These are phyloP conservation scores for Mallotus villosus DNA, from an alignment of 2,797 vertebrate genomes.

Conservation along the genomic window DNA sequence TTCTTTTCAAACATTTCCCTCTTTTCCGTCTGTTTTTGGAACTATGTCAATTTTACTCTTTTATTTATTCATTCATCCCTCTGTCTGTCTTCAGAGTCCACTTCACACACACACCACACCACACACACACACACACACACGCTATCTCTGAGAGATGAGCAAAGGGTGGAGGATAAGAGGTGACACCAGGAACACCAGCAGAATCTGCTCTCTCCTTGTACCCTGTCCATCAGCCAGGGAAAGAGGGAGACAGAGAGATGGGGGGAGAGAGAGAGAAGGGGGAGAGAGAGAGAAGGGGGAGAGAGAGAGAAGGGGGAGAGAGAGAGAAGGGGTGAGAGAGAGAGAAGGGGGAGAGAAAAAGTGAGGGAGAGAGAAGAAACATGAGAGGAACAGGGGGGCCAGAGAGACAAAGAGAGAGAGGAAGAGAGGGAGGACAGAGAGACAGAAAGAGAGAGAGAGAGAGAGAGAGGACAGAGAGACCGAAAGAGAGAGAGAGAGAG, in stretches of 20 bases:
- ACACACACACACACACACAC: conserved; percentile 37
- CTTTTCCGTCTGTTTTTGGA: conserved; percentile 61
- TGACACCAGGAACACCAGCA: conserved; percentile 41
- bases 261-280: background rate
- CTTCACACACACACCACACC: conserved; percentile 4
- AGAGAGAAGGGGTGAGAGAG: no score
- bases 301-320: no score
- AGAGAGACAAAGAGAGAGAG: no score
- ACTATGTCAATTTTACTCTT: conserved; percentile 57
- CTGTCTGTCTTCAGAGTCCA: conserved; percentile 7
- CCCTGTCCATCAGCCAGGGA: conserved; percentile 41
- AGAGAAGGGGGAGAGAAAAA: background rate
- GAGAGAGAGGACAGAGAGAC: background rate
- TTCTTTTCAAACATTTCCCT: conserved; percentile 61
- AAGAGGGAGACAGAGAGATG: conserved; percentile 44
- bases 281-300: no score
- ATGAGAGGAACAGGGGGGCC: background rate
- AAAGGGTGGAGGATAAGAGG: conserved; percentile 47
- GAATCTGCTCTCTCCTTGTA: conserved; percentile 25
- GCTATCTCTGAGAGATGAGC: conserved; percentile 53
- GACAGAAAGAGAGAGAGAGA: background rate
- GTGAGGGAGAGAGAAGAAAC: background rate
- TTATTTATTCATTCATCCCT: conserved; percentile 41
- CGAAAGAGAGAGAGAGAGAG: no score
- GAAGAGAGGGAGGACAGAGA: no score